These are phyloP conservation scores for Drosophila niveifrons DNA, from an alignment of 2,888 invertebrate genomes.

Conservation along the genomic window DNA sequence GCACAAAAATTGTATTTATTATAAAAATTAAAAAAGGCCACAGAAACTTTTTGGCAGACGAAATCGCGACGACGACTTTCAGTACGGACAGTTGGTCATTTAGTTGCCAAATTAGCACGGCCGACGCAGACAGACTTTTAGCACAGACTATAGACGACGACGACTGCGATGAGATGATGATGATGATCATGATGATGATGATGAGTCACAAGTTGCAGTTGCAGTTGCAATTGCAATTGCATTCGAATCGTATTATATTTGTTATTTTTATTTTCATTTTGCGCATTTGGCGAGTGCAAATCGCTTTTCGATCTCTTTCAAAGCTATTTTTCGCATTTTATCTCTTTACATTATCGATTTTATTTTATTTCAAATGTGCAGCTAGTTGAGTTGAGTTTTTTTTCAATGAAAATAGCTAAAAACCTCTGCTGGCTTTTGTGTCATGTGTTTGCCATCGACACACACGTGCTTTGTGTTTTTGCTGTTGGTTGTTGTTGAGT, in stretches of 20 bases:
- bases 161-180: constrained; percentile 29
- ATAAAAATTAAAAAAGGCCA: constrained; percentile 32
- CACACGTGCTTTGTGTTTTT: constrained; percentile 50
- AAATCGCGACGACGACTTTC: constrained; percentile 12
- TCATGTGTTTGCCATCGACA: constrained; percentile 17
- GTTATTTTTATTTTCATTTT: constrained; percentile 25
- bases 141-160: constrained; percentile 60
- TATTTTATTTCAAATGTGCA: constrained; percentile 16
- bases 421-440: constrained; percentile 38
- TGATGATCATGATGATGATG: constrained; percentile 51
- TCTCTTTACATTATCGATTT: constrained; percentile 7
- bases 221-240: constrained; percentile 41
- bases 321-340: constrained; percentile 27
- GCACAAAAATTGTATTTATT: constrained; percentile 30
- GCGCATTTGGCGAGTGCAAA: constrained; percentile 75
- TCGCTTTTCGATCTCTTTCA: constrained; percentile 52
- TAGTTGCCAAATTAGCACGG: constrained; percentile 71
- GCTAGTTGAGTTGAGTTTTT: constrained; percentile 12
- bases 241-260: constrained; percentile 30
- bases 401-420: constrained; percentile 40
- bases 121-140: constrained; percentile 66
- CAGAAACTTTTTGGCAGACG: constrained; percentile 36
- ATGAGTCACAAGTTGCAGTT: constrained; percentile 60
- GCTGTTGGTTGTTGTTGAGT: not conserved
- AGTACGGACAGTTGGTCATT: constrained; percentile 21